Evolutionary conservation across 2,797 vertebrate species (phyloP).

Genomic region (Poecilia velifera): DNA sequence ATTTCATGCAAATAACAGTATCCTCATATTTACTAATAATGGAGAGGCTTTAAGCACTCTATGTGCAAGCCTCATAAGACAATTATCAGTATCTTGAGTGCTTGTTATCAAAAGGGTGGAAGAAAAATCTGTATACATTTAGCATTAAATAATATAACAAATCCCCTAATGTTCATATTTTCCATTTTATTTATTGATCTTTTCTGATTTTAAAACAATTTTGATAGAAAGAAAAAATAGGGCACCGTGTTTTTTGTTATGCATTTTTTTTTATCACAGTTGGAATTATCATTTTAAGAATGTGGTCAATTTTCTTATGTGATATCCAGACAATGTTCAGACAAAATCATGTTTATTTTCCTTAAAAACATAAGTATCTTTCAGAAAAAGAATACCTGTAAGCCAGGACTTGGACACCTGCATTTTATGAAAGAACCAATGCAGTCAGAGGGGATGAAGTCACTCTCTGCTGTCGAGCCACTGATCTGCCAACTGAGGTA

Average conservation of each 20-base stretch:
- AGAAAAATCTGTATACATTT: not conserved
- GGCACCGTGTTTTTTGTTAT: not conserved
- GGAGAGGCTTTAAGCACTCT: not conserved
- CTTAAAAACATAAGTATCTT: not conserved
- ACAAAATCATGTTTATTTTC: not conserved
- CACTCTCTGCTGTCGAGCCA: not conserved
- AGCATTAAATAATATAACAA: not conserved
- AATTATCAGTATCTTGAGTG: not conserved
- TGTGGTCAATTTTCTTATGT: not conserved
- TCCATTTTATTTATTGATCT: not conserved
- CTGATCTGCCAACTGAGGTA: not conserved
- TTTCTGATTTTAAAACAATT: not conserved
- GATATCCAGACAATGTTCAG: not conserved
- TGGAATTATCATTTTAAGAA: not conserved
- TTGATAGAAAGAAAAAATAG: not conserved
- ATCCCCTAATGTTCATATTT: not conserved
- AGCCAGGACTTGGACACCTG: not conserved
- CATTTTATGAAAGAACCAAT: not conserved
- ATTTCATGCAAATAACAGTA: constrained; percentile 21
- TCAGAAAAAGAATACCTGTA: not conserved
- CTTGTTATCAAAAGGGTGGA: not conserved
- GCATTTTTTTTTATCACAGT: not conserved
- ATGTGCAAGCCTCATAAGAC: not conserved
- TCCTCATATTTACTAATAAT: constrained; percentile 11
- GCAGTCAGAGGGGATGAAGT: not conserved